A percentile compares a stretch with the other conserved stretches of the same genome.
Conservation (phyloP, 2,113 vertebrate genomes). For the Gopherus evgoodei region DNA sequence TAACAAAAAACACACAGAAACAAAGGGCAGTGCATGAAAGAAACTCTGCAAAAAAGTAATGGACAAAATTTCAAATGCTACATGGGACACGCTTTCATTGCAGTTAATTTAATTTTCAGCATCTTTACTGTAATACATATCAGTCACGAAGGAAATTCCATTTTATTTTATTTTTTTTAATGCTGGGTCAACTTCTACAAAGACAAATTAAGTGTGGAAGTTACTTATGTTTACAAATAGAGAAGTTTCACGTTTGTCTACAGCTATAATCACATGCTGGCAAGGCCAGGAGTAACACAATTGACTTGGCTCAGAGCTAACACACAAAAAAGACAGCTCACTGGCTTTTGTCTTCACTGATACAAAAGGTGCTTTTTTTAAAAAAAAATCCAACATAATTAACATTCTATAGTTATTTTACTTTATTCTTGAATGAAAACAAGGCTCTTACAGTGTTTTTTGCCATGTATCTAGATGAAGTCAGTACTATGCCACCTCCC, state of each 20-base stretch:
- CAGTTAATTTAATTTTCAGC: not conserved
- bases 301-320: not conserved
- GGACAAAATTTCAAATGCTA: not conserved
- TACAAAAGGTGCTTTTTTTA: not conserved
- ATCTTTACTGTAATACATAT: not conserved
- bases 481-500: rapidly evolving
- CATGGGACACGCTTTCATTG: not conserved
- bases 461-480: not conserved
- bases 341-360: not conserved
- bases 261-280: not conserved
- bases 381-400: not conserved
- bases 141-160: not conserved
- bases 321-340: not conserved
- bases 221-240: not conserved
- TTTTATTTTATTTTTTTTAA: not conserved
- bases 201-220: not conserved
- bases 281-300: not conserved
- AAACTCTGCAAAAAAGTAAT: not conserved
- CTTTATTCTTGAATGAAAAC: not conserved
- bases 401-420: not conserved
- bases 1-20: rapidly evolving
- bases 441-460: not conserved
- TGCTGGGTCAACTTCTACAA: not conserved
- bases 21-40: not conserved
- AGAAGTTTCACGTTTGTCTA: not conserved